Conservation (phyloP, 2,888 invertebrate species). For the Sphaerophoria taeniata region DNA sequence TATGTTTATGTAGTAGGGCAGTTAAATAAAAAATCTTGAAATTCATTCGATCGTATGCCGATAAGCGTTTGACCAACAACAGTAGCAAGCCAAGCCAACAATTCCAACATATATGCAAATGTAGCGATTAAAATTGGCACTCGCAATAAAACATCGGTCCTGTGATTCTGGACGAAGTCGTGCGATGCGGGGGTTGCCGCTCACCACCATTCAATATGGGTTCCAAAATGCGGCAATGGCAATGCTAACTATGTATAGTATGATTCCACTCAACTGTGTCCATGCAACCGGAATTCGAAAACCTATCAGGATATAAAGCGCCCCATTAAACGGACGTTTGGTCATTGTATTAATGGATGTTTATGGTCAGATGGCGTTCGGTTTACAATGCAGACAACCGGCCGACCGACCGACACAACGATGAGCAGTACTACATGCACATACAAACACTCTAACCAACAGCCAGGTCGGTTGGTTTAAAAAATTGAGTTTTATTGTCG, state of each 20-base stretch:
- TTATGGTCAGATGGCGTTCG: constrained; percentile 67
- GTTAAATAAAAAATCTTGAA: constrained; percentile 31
- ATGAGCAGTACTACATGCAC: constrained; percentile 4
- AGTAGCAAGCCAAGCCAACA: constrained; percentile 38
- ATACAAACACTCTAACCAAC: constrained; percentile 17
- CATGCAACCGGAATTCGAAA: constrained; percentile 71
- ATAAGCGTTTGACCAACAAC: constrained; percentile 58
- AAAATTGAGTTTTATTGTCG: constrained; percentile 69
- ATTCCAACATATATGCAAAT: constrained; percentile 64
- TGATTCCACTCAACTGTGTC: constrained; percentile 65
- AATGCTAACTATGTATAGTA: background rate
- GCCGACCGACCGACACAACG: background rate
- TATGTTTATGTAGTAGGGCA: background rate
- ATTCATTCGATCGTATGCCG: constrained; percentile 66
- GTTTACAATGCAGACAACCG: constrained; percentile 50
- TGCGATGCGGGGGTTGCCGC: background rate
- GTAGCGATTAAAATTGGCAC: constrained; percentile 69
- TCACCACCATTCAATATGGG: constrained; percentile 37
- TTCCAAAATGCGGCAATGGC: constrained; percentile 42
- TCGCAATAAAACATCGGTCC: constrained; percentile 70
- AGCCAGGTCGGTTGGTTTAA: constrained; percentile 37
- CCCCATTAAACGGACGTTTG: constrained; percentile 77
- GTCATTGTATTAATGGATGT: constrained; percentile 76
- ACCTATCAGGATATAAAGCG: constrained; percentile 74
- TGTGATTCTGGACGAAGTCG: constrained; percentile 21